Conservation (phyloP, 2,888 invertebrate genomes). For the Pimpla rufipes region DNA sequence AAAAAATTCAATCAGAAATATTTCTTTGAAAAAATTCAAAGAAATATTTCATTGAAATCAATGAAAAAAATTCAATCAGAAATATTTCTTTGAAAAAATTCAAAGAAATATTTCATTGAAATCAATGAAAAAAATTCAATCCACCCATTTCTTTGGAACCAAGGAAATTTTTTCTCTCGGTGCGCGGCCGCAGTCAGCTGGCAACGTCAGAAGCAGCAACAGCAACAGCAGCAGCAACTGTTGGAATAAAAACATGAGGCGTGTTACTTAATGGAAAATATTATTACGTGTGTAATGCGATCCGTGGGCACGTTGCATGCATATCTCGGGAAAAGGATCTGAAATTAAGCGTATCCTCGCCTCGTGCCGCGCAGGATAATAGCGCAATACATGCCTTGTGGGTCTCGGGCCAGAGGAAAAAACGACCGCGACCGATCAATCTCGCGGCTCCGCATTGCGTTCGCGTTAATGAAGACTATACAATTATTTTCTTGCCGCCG, state of each 20-base stretch:
- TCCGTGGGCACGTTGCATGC: background rate
- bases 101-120: too few relatives aligned
- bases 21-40: too few relatives aligned
- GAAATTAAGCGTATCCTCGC: conserved; percentile 18
- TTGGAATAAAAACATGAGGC: conserved; percentile 22
- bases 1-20: too few relatives aligned
- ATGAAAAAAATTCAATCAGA: too few relatives aligned
- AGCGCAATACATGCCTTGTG: background rate
- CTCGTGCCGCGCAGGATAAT: background rate
- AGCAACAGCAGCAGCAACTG: background rate
- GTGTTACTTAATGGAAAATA: conserved; percentile 29
- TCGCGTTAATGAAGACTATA: conserved; percentile 58
- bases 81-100: too few relatives aligned
- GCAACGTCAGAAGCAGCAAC: too few relatives aligned
- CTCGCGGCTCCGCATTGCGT: conserved; percentile 18
- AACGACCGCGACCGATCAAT: conserved; percentile 60
- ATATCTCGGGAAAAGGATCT: conserved; percentile 37
- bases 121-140: too few relatives aligned
- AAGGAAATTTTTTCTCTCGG: too few relatives aligned
- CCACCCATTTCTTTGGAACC: too few relatives aligned
- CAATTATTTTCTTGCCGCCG: conserved; percentile 51
- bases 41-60: too few relatives aligned
- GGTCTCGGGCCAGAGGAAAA: background rate
- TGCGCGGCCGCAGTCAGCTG: too few relatives aligned
- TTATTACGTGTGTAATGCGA: conserved; percentile 32